Percentiles rank a stretch among this genome's conserved stretches.
phyloP scores from a whole-genome alignment of 1,140 invertebrate species.

The Papilio dardanus region DNA sequence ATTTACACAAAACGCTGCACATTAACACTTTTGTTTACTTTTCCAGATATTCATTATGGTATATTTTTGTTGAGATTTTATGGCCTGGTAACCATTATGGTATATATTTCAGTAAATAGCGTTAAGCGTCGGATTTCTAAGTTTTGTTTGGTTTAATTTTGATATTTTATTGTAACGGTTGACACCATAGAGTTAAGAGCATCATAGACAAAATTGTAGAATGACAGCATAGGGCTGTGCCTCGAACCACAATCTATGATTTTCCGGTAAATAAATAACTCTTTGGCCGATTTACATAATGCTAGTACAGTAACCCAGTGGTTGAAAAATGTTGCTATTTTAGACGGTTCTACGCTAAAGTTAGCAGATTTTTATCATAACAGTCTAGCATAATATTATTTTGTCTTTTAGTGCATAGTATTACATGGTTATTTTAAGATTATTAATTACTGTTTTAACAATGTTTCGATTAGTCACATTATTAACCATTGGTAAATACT shows the following conservation, averaged over 20 bases:
- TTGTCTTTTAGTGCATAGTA: no score
- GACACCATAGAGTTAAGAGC: background rate
- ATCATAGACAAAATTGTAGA: background rate
- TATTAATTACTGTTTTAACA: no score
- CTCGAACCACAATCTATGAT: background rate
- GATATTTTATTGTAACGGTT: background rate
- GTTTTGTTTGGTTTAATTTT: background rate
- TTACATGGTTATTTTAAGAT: no score
- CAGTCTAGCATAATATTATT: no score
- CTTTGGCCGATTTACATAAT: no score
- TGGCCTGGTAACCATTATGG: background rate
- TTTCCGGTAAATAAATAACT: background rate
- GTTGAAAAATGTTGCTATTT: no score
- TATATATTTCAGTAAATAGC: background rate
- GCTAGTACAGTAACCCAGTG: no score
- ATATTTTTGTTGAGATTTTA: no score
- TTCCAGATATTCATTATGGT: background rate
- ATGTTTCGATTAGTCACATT: no score
- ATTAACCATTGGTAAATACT: no score
- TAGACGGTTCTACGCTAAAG: no score
- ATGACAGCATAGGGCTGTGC: background rate
- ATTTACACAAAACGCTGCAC: background rate
- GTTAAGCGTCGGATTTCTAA: background rate
- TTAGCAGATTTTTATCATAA: no score
- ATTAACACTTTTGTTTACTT: constrained; percentile 4